Percentiles rank a stretch among this genome's conserved stretches.
Evolutionary conservation across 2,888 invertebrate genomes (phyloP).

Genomic region (Drosophila stalkeri): DNA sequence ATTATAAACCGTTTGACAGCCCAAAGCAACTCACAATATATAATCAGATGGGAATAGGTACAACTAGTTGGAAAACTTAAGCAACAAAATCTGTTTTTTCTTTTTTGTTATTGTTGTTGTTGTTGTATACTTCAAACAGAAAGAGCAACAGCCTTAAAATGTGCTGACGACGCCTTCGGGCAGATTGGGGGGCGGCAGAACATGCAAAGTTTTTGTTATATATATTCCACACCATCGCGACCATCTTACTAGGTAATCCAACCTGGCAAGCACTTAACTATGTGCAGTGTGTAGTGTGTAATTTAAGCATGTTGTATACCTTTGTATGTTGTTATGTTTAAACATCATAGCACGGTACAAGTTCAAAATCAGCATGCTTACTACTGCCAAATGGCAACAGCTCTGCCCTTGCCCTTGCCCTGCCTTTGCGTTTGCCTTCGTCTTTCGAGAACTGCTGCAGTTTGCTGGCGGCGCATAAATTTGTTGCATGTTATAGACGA

Average conservation of each 20-base stretch:
- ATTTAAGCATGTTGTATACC: conserved; percentile 58
- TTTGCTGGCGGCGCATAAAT: conserved; percentile 69
- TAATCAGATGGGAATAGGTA: conserved; percentile 19
- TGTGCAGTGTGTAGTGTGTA: conserved; percentile 45
- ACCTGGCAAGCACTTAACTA: conserved; percentile 41
- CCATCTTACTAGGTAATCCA: conserved; percentile 29
- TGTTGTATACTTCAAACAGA: background rate
- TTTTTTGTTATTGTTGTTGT: background rate
- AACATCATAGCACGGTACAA: conserved; percentile 53
- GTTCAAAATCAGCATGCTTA: conserved; percentile 63
- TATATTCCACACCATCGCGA: conserved; percentile 42
- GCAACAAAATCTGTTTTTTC: conserved; percentile 15
- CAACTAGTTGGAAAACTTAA: conserved; percentile 4
- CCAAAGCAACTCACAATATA: conserved; percentile 5
- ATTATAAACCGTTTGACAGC: conserved; percentile 2
- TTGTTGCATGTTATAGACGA: conserved; percentile 58
- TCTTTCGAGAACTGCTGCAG: conserved; percentile 15
- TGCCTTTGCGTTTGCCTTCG: conserved; percentile 6
- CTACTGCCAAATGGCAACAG: conserved; percentile 21
- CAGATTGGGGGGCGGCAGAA: conserved; percentile 41
- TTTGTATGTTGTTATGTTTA: conserved; percentile 41
- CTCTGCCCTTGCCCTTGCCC: background rate
- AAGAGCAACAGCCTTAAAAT: conserved; percentile 59
- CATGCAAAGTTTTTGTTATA: conserved; percentile 56
- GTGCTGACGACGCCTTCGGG: conserved; percentile 43